Conservation (phyloP, 2,888 invertebrate species). For the Dolomedes plantarius region DNA sequence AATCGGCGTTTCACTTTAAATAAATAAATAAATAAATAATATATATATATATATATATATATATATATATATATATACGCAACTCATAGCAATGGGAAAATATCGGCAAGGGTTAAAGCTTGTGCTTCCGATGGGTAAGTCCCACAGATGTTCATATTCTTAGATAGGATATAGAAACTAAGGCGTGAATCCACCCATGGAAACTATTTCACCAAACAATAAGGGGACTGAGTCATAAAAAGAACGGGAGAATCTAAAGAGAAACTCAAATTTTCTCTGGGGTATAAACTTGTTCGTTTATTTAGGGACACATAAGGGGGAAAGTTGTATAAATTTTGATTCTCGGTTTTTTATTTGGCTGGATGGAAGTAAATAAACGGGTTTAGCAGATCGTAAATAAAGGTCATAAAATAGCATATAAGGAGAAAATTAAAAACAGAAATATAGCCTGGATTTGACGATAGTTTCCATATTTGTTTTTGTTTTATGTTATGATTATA, state of each 20-base stretch:
- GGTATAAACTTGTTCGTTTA: constrained; percentile 3
- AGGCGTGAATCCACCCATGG: neutral
- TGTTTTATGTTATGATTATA: too few species aligned
- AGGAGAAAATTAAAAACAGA: neutral
- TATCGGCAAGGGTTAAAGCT: too few species aligned
- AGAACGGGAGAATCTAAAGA: neutral
- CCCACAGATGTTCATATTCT: too few species aligned
- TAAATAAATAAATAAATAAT: too few species aligned
- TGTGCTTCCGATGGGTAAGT: too few species aligned
- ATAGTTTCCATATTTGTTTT: neutral
- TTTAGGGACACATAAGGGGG: neutral
- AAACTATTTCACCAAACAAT: neutral
- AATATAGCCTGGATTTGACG: neutral
- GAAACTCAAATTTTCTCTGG: neutral
- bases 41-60: too few species aligned
- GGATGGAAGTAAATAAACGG: neutral
- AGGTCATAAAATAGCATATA: neutral
- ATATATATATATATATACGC: too few species aligned
- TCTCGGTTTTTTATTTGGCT: neutral
- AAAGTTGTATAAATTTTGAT: neutral
- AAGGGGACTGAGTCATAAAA: neutral
- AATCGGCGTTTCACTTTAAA: too few species aligned
- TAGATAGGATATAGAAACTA: too few species aligned
- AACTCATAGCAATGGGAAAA: too few species aligned
- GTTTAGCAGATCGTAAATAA: constrained; percentile 1